Conservation (phyloP, 2,113 vertebrate species). For the Hippocampus zosterae region DNA sequence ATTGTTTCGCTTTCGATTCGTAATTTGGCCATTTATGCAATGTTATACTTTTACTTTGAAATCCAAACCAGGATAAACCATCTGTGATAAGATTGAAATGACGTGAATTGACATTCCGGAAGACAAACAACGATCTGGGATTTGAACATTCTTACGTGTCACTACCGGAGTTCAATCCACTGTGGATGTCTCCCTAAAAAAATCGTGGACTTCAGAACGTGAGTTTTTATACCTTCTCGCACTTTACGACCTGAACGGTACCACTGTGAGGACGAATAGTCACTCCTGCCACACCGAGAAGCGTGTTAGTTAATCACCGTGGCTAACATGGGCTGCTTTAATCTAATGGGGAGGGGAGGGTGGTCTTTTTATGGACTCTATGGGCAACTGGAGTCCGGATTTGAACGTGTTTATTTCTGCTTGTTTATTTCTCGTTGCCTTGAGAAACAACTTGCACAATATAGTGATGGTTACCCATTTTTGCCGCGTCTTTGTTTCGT, state of each 20-base stretch:
- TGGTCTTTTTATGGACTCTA: neutral
- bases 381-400: neutral
- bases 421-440: neutral
- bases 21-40: no score
- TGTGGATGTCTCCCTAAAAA: neutral
- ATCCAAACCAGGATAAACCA: neutral
- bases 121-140: slow-evolving; percentile 38
- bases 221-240: slow-evolving; percentile 2
- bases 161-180: slow-evolving; percentile 26
- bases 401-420: neutral
- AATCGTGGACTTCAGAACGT: neutral
- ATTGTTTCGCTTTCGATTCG: neutral
- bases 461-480: neutral
- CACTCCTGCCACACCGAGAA: neutral
- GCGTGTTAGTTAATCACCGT: slow-evolving; percentile 11
- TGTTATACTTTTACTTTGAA: slow-evolving; percentile 26
- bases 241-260: neutral
- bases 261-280: neutral
- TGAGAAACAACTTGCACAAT: neutral
- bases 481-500: neutral
- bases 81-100: accelerated
- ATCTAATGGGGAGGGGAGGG: neutral
- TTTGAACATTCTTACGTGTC: slow-evolving; percentile 56
- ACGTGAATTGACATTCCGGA: slow-evolving; percentile 19
- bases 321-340: slow-evolving; percentile 25